Evolutionary conservation across 2,113 vertebrate genomes (phyloP).

Genomic region (Elaphurus davidianus): DNA sequence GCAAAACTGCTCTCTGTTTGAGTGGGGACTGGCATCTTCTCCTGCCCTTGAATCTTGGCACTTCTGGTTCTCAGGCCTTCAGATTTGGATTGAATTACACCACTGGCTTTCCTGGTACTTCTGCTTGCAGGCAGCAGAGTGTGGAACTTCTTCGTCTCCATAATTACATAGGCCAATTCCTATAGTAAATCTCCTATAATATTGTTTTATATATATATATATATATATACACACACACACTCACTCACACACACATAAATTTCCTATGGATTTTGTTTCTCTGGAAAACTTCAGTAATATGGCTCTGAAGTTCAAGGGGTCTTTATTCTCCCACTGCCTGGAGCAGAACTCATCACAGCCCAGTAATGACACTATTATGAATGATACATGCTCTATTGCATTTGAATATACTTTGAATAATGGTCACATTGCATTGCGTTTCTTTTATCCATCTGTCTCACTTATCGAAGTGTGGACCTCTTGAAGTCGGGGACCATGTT

Average conservation of each 20-base stretch:
- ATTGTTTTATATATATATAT: not conserved
- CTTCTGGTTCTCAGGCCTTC: not conserved
- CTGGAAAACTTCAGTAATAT: not conserved
- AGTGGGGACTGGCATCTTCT: not conserved
- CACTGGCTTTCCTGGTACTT: not conserved
- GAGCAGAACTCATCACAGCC: not conserved
- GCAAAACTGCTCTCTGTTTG: not conserved
- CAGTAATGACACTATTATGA: no score
- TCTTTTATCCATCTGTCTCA: not conserved
- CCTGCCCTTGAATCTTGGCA: not conserved
- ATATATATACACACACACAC: no score
- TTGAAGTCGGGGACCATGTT: not conserved
- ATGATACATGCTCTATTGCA: no score
- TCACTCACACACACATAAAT: not conserved
- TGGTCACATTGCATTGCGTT: not conserved
- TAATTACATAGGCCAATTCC: not conserved
- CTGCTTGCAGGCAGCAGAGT: not conserved
- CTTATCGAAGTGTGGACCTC: not conserved
- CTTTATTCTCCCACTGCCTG: not conserved
- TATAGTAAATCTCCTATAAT: not conserved
- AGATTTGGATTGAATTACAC: not conserved
- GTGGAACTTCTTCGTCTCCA: not conserved
- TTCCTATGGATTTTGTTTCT: not conserved
- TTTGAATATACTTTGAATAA: not conserved
- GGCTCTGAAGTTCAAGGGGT: not conserved